Conservation (phyloP, 2,888 invertebrate species). For the Crepidodera aurea region DNA sequence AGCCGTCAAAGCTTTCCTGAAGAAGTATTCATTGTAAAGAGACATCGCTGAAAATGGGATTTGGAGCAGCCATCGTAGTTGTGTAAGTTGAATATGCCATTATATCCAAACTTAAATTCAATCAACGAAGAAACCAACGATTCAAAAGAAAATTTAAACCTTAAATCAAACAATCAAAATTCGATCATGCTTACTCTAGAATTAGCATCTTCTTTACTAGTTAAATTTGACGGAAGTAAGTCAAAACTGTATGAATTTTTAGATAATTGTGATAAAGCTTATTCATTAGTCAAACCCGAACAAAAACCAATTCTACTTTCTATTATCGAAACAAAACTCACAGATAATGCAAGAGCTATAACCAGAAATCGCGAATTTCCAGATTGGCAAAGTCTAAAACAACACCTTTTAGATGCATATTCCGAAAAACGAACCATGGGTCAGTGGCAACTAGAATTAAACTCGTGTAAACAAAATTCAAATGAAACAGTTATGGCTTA, state of each 20-base stretch:
- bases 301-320: neutral
- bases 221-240: neutral
- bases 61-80: neutral
- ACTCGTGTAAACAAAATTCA: conserved; percentile 45
- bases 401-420: conserved; percentile 25
- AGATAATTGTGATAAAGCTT: neutral
- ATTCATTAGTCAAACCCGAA: neutral
- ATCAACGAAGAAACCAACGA: neutral
- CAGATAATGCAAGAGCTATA: neutral
- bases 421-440: conserved; percentile 45
- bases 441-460: conserved; percentile 50
- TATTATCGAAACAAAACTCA: conserved; percentile 1
- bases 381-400: neutral
- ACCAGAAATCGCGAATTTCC: neutral
- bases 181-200: no score
- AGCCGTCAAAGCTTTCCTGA: no score
- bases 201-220: no score
- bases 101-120: neutral
- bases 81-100: neutral
- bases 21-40: neutral
- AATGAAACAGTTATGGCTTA: conserved; percentile 43
- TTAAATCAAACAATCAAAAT: neutral
- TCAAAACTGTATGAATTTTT: neutral
- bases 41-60: neutral
- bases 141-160: neutral